phyloP scores from a whole-genome alignment of 2,888 invertebrate species.

The Drosophila phalerata region DNA sequence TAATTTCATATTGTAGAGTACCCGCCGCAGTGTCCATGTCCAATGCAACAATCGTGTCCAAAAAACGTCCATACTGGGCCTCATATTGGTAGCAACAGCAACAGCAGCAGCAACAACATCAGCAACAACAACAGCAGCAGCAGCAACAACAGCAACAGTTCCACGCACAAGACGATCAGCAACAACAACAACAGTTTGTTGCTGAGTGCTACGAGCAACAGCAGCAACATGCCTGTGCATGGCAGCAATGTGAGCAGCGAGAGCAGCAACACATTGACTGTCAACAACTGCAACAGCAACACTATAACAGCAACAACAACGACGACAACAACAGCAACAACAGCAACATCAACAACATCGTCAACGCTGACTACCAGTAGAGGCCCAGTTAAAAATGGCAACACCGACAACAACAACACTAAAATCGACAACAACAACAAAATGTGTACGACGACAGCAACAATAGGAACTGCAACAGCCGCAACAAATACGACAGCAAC shows the following conservation, averaged over 20 bases:
- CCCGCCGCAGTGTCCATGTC: slow-evolving; percentile 91
- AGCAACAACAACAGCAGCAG: slow-evolving; percentile 56
- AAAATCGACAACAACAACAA: slow-evolving; percentile 65
- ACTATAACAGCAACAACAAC: slow-evolving; percentile 57
- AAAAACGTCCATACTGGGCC: slow-evolving; percentile 99
- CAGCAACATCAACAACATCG: slow-evolving; percentile 59
- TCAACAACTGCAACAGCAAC: slow-evolving; percentile 54
- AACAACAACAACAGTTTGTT: slow-evolving; percentile 59
- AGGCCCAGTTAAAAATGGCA: slow-evolving; percentile 82
- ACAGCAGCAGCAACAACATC: slow-evolving; percentile 83
- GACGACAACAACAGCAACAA: slow-evolving; percentile 55
- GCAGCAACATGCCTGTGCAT: slow-evolving; percentile 59
- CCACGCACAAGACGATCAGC: slow-evolving; percentile 42
- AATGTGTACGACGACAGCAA: slow-evolving; percentile 54
- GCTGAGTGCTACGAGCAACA: slow-evolving; percentile 57
- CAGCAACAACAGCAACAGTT: slow-evolving; percentile 56
- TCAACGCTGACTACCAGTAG: slow-evolving; percentile 80
- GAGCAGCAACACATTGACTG: slow-evolving; percentile 40
- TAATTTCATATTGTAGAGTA: slow-evolving; percentile 86
- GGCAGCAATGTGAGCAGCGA: slow-evolving; percentile 86
- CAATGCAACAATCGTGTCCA: slow-evolving; percentile 97
- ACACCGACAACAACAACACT: slow-evolving; percentile 73
- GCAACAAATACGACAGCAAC: slow-evolving; percentile 41
- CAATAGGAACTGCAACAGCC: slow-evolving; percentile 57
- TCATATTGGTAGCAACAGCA: slow-evolving; percentile 97